Evolutionary conservation across 1,140 invertebrate genomes (phyloP), one percentile per base, ranked within the genome.

Genomic region (Cydia fagiglandana): DNA sequence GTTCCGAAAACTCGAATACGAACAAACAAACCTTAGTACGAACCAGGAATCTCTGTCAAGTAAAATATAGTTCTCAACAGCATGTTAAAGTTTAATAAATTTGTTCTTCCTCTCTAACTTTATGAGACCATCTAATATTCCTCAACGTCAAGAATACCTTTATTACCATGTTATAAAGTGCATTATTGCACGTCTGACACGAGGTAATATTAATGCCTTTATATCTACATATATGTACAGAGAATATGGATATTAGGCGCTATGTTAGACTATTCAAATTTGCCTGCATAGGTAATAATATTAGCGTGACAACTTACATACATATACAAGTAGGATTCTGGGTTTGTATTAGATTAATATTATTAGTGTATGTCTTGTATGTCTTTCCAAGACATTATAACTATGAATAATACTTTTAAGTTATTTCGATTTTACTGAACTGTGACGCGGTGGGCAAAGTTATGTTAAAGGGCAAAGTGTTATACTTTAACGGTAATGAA

Each of bases 71-170:
- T 47, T 47, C 7, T 47, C 64, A 64, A 64, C 9, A 64, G 20
- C 64, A 28, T 13, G 64, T 64, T 64, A 64, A 64, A 64, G 24
- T 64, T 28, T 64, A 64, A 64, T 47, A 15, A 17, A n/a, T 53
- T 53, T 53, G 15, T 9, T 12, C 9, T 24, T 61, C 56, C 20
- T 10, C 20, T 61, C 10, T 20, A 5, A 61, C 56, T 24, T 61
- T 61, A 53, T 17, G 56, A 61, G 53, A n/a, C 53, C 53, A 12
- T 61, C 56, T 61, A n/a, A 53, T 53, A 10, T 24, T 61, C 20
- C 56, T 20, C 20, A 24, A 53, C 20, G 20, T 24, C 56, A 10
- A 24, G 10, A n/a, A 10, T 24, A 61, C 56, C 10, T 61, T 61
- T 61, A 61, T 61, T 24, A 24, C 56, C 17, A 61, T 24, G 56